Conservation (phyloP, 1,140 invertebrate genomes). For the Papilio helenus region DNA sequence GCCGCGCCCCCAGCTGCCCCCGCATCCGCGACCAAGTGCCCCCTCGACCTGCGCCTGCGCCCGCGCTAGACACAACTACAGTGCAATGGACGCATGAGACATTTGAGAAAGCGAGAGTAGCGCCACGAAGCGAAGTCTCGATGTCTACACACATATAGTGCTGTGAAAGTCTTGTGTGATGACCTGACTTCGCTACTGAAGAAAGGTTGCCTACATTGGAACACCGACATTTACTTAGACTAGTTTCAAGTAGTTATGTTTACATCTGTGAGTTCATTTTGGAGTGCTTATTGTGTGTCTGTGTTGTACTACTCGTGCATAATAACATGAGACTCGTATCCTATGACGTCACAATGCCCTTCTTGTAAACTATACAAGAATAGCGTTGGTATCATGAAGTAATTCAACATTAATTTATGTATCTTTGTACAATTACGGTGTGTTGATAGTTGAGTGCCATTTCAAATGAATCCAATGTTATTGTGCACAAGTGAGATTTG, state of each 20-base stretch:
- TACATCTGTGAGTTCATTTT: neutral
- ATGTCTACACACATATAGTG: neutral
- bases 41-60: conserved; percentile 44
- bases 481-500: neutral
- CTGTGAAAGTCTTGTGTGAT: neutral
- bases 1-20: too few species aligned
- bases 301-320: neutral
- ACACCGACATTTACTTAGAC: neutral
- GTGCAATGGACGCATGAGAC: conserved; percentile 6
- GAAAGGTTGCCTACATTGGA: neutral
- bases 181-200: neutral
- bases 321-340: neutral
- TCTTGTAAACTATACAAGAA: neutral
- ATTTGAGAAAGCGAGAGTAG: neutral
- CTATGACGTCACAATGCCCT: neutral
- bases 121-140: neutral
- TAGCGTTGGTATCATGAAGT: neutral
- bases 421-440: neutral
- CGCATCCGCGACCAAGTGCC: neutral
- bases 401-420: neutral
- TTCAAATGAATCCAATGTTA: neutral
- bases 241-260: neutral
- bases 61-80: neutral
- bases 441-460: neutral
- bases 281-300: neutral